Conservation (phyloP, 2,888 invertebrate genomes). For the Lobophora halterata region DNA sequence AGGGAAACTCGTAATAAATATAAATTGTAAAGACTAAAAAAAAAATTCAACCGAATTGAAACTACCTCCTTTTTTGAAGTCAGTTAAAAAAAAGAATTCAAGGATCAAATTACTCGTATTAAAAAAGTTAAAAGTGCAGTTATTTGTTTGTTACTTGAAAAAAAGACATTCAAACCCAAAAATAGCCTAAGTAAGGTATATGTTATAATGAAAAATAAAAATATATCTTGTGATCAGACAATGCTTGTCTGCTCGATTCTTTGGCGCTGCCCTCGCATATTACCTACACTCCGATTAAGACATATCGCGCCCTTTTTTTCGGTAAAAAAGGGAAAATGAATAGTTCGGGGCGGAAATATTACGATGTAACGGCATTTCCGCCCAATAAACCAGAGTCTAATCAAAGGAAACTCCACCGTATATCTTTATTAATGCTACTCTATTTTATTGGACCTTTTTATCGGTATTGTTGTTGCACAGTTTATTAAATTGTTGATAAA, state of each 20-base stretch:
- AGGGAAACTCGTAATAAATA: too few relatives aligned
- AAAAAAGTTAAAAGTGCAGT: too few relatives aligned
- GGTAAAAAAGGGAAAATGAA: conserved; percentile 78
- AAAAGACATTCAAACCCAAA: too few relatives aligned
- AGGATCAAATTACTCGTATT: too few relatives aligned
- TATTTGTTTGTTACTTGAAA: too few relatives aligned
- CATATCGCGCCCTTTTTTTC: conserved; percentile 77
- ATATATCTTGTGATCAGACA: too few relatives aligned
- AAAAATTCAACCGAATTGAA: too few relatives aligned
- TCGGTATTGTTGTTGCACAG: conserved; percentile 65
- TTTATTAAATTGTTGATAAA: conserved; percentile 57
- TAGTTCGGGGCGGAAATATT: conserved; percentile 78
- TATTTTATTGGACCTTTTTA: conserved; percentile 76
- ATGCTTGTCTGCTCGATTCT: conserved; percentile 1
- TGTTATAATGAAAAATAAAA: too few relatives aligned
- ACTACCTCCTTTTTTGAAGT: too few relatives aligned
- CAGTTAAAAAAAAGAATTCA: too few relatives aligned
- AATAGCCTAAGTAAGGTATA: too few relatives aligned
- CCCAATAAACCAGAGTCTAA: conserved; percentile 80
- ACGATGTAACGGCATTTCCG: conserved; percentile 79
- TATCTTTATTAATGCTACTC: conserved; percentile 78
- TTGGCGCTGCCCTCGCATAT: conserved; percentile 41
- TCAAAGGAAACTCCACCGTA: conserved; percentile 75
- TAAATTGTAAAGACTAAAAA: too few relatives aligned
- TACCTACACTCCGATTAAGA: conserved; percentile 73